Evolutionary conservation across 2,113 vertebrate genomes (phyloP), one percentile per base, ranked within the genome.

Genomic region (Limanda limanda): DNA sequence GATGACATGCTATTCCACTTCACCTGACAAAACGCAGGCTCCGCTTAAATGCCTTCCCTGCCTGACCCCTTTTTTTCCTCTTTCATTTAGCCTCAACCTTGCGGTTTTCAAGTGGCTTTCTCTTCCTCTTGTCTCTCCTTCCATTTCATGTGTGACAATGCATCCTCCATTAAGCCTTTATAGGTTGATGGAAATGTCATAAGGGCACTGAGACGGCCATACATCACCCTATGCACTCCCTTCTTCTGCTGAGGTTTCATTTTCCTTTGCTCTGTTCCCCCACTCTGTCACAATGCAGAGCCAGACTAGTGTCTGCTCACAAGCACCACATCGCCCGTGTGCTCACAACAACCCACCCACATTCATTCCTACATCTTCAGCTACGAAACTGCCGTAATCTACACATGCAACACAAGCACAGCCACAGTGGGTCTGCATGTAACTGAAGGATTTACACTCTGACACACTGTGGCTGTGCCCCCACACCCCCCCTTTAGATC

Each of bases 121-220:
- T 79, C 71, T 73, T 71, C 79, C 70, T 71, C 71, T 52, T 65
- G 60, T 55, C 45, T 81, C 78, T 76, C 31, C 54, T 81, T 79
- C 75, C 59, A 71, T 81, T 74, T 59, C 74, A 69, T 23, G 48
- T 84, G 65, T 84, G 76, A 91, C 83, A 88, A 90, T 85, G 73
- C 68, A 68, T 87, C 79, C 75, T 89, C 82, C 87, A 86, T 89
- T 75, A 87, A 85, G 84, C 85, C 86, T 86, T 90, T 83, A 86
- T 71, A 68, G 79, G 71, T 64, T 87, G 85, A 90, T 89, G 86
- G 77, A 85, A 88, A 88, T 88, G 89, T 90, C 88, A 89, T 76
- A 74, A 88, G 88, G 88, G 72, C 86, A 86, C 23, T 65, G 79
- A 78, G 73, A 80, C 7, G 47, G 54, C 71, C 83, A 89, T 92